These are phyloP conservation scores for Rhyacophila brunnea DNA, from an alignment of 1,140 invertebrate genomes.

Conservation along the genomic window DNA sequence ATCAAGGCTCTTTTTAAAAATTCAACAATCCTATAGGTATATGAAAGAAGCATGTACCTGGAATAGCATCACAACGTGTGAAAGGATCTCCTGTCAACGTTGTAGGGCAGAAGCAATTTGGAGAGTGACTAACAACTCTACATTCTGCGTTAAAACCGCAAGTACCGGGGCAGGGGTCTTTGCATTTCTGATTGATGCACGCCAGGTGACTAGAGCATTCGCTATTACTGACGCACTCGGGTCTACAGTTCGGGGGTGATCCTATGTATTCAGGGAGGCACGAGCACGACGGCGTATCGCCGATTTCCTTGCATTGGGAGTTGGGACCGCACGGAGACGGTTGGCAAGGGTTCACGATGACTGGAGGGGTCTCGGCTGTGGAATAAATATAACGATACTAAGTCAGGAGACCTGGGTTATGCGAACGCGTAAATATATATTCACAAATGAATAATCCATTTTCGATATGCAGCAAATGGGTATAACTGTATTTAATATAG, in stretches of 20 bases:
- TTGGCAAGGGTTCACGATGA: constrained; percentile 63
- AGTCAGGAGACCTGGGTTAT: too few relatives aligned
- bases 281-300: constrained; percentile 62
- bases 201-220: constrained; percentile 71
- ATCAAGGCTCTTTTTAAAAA: constrained; percentile 61
- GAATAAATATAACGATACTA: constrained; percentile 28
- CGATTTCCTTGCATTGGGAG: constrained; percentile 64
- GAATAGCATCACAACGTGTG: constrained; percentile 38
- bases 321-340: constrained; percentile 73
- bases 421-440: too few relatives aligned
- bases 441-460: too few relatives aligned
- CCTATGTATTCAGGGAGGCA: constrained; percentile 67
- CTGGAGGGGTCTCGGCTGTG: constrained; percentile 55
- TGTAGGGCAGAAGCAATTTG: constrained; percentile 64
- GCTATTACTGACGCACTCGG: constrained; percentile 70
- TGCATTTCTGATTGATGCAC: constrained; percentile 71
- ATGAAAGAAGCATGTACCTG: constrained; percentile 46
- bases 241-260: constrained; percentile 67
- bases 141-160: constrained; percentile 71
- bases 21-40: constrained; percentile 40
- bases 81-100: constrained; percentile 68
- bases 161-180: constrained; percentile 71
- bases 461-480: too few relatives aligned
- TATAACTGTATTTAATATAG: too few relatives aligned
- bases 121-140: constrained; percentile 64